Evolutionary conservation across 2,113 vertebrate species (phyloP).

Genomic region (Anolis sagrei): DNA sequence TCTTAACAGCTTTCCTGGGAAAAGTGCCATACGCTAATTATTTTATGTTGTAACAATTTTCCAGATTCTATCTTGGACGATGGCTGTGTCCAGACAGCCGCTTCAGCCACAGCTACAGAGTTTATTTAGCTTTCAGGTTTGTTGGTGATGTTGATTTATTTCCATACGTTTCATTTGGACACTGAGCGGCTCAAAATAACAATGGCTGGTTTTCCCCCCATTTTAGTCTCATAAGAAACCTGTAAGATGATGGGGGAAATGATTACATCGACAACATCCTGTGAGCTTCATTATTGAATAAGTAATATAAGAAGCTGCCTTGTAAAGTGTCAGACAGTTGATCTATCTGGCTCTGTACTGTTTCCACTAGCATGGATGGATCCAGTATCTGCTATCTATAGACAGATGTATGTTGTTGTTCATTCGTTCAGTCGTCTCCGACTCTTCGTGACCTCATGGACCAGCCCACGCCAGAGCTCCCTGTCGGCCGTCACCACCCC

Average conservation of each 20-base stretch:
- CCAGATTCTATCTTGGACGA: slow-evolving; percentile 15
- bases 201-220: background rate
- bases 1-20: slow-evolving; percentile 34
- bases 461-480: no score
- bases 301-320: background rate
- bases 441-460: no score
- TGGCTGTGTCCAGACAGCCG: slow-evolving; percentile 9
- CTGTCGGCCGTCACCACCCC: no score
- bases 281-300: background rate
- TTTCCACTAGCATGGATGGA: background rate
- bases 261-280: background rate
- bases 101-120: background rate
- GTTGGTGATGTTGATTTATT: slow-evolving; percentile 11
- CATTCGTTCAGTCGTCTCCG: no score
- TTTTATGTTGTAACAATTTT: slow-evolving; percentile 22
- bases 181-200: background rate
- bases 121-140: background rate
- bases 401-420: no score
- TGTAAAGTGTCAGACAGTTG: background rate
- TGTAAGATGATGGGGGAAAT: background rate
- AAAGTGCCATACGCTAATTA: slow-evolving; percentile 31
- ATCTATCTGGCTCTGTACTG: background rate
- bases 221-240: background rate
- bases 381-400: background rate
- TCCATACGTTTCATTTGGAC: background rate